phyloP scores from a whole-genome alignment of 1,140 invertebrate genomes.

The Neodiprion lecontei region DNA sequence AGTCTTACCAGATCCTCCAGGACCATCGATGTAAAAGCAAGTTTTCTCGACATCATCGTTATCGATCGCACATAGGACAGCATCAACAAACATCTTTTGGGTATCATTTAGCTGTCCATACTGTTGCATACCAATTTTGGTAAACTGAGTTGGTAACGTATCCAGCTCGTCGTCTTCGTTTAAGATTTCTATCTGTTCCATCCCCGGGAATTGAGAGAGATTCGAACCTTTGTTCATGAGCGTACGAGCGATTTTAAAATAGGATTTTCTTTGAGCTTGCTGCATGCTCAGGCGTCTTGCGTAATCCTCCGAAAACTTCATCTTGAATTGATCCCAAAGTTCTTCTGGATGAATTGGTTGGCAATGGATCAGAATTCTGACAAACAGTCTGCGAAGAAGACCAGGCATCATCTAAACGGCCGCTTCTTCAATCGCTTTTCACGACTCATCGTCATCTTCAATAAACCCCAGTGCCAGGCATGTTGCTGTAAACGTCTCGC shows the following conservation, averaged over 20 bases:
- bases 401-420: constrained; percentile 24
- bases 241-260: constrained; percentile 17
- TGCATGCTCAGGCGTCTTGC: not conserved
- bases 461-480: constrained; percentile 27
- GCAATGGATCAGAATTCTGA: constrained; percentile 23
- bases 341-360: constrained; percentile 20
- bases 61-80: constrained; percentile 13
- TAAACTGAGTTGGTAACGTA: constrained; percentile 5
- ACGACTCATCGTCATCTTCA: constrained; percentile 27
- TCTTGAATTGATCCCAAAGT: constrained; percentile 24
- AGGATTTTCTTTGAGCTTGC: constrained; percentile 18
- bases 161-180: constrained; percentile 12
- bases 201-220: constrained; percentile 8
- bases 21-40: constrained; percentile 32
- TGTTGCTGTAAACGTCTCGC: constrained; percentile 19
- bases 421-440: constrained; percentile 17
- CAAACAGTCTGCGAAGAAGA: constrained; percentile 23
- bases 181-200: constrained; percentile 13
- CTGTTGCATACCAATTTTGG: constrained; percentile 20
- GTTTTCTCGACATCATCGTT: not conserved
- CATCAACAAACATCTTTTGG: constrained; percentile 24
- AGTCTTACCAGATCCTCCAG: constrained; percentile 31
- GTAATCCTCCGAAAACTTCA: constrained; percentile 20
- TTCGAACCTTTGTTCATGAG: constrained; percentile 13
- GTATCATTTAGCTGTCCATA: constrained; percentile 18